These are phyloP conservation scores for Lucilia cuprina DNA, from an alignment of 1,140 invertebrate species.

Conservation along the genomic window DNA sequence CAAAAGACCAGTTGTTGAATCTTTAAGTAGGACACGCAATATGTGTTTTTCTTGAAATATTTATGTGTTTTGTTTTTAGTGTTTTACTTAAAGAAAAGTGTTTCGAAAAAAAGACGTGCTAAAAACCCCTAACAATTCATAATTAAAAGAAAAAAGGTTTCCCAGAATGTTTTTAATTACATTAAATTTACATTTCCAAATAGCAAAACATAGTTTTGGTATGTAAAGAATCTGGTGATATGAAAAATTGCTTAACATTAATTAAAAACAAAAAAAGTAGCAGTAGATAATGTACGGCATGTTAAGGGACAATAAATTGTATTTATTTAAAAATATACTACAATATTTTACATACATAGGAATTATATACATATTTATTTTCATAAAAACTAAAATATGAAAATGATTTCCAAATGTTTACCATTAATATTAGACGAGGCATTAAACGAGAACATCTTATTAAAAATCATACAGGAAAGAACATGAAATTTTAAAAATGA, in stretches of 20 bases:
- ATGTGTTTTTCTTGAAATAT: not conserved
- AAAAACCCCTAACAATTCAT: slow-evolving; percentile 6
- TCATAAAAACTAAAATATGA: not conserved
- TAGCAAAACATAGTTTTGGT: not conserved
- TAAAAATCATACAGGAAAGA: not conserved
- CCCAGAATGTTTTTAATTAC: not conserved
- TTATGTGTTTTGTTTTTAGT: not conserved
- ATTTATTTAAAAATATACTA: not conserved
- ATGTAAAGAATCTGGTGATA: not conserved
- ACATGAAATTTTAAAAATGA: not conserved
- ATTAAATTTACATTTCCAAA: not conserved
- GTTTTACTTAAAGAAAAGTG: not conserved
- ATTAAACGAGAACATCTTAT: not conserved
- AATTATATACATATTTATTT: too few relatives aligned
- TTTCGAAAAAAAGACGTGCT: not conserved
- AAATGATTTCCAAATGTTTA: not conserved
- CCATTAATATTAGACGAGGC: not conserved
- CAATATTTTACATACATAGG: too few relatives aligned
- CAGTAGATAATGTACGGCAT: not conserved
- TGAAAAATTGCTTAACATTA: not conserved
- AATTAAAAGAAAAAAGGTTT: not conserved
- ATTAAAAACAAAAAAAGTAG: not conserved
- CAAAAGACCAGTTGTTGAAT: not conserved
- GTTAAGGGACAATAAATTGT: not conserved
- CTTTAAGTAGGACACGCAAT: slow-evolving; percentile 3